Percentiles rank a stretch among this genome's conserved stretches.
Conservation (phyloP, 2,797 vertebrate species). For the Acridotheres tristis region DNA sequence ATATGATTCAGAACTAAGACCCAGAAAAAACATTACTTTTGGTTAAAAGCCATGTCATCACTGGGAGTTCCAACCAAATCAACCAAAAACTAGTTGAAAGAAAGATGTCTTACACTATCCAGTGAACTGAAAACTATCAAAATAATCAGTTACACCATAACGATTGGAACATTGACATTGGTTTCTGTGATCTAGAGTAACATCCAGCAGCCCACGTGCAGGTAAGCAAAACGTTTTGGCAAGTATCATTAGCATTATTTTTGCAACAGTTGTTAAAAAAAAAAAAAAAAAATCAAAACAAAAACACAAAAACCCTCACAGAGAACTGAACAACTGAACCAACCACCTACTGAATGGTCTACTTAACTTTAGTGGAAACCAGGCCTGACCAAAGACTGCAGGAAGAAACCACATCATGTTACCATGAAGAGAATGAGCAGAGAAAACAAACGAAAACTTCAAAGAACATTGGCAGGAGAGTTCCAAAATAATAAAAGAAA, state of each 20-base stretch:
- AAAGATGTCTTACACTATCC: conserved; percentile 10
- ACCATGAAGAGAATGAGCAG: background rate
- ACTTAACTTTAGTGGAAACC: background rate
- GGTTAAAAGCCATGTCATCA: conserved; percentile 35
- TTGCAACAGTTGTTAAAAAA: background rate
- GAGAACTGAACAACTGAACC: background rate
- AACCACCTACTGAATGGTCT: background rate
- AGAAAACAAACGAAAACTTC: conserved; percentile 11
- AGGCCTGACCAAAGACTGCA: background rate
- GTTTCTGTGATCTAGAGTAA: background rate
- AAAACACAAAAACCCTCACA: background rate
- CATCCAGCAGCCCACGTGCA: background rate
- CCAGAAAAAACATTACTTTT: conserved; percentile 65
- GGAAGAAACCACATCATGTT: background rate
- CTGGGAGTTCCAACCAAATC: conserved; percentile 39
- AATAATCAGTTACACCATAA: conserved; percentile 2
- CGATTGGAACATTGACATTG: background rate
- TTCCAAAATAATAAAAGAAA: background rate
- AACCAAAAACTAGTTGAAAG: conserved; percentile 52
- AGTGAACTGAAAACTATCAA: conserved; percentile 34
- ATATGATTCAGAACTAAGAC: conserved; percentile 29
- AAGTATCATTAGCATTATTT: background rate
- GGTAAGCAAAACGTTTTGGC: background rate
- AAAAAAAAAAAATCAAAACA: too few species aligned
- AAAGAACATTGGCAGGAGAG: background rate